phyloP scores from a whole-genome alignment of 2,113 vertebrate genomes.

The Xiphias gladius region DNA sequence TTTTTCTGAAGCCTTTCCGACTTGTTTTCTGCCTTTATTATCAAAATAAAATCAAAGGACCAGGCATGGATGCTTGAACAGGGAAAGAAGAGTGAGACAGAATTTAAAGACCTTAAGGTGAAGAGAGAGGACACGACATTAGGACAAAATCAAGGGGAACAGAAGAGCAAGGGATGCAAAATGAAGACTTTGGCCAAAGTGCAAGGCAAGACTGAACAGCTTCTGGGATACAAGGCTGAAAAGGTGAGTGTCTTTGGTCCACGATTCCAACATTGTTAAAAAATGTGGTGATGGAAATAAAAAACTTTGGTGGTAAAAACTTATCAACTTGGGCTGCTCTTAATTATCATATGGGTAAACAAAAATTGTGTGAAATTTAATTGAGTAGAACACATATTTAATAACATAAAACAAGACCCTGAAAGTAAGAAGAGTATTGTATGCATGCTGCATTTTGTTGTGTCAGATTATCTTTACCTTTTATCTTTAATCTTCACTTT shows the following conservation, averaged over 20 bases:
- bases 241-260: slow-evolving; percentile 74
- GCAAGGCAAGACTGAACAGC: slow-evolving; percentile 66
- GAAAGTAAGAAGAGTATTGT: neutral
- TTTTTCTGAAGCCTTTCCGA: slow-evolving; percentile 16
- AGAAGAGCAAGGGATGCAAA: slow-evolving; percentile 28
- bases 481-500: too few species aligned
- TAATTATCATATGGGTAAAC: neutral
- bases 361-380: slow-evolving; percentile 2
- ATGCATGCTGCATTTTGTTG: neutral
- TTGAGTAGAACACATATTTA: neutral
- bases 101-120: slow-evolving; percentile 1
- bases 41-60: neutral
- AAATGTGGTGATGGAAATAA: slow-evolving; percentile 28
- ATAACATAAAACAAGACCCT: neutral
- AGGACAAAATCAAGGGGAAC: slow-evolving; percentile 4
- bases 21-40: slow-evolving; percentile 8
- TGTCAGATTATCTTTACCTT: neutral
- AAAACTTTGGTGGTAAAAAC: neutral
- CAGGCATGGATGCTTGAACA: neutral
- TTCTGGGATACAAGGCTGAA: slow-evolving; percentile 72
- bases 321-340: neutral
- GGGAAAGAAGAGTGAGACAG: neutral
- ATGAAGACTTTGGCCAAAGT: slow-evolving; percentile 80
- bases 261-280: slow-evolving; percentile 63
- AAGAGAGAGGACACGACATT: slow-evolving; percentile 3